These are phyloP conservation scores for Drosophila ironensis DNA, from an alignment of 1,140 invertebrate species.

Conservation along the genomic window DNA sequence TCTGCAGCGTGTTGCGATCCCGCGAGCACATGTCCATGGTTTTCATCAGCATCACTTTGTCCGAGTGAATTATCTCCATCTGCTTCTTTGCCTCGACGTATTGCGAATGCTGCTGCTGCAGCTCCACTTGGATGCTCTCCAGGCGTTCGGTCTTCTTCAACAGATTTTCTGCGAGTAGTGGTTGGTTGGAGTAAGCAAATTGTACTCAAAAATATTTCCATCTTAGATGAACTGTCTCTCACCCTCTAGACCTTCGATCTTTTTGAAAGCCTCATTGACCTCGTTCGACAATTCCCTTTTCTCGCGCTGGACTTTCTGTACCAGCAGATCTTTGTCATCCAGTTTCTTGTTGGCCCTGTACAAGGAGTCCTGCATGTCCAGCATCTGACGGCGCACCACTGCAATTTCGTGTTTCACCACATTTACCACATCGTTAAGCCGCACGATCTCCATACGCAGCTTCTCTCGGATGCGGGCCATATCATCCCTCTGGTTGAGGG, in stretches of 20 bases:
- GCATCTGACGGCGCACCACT: conserved; percentile 1
- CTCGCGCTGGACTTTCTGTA: conserved; percentile 25
- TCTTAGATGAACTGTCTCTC: too few species aligned
- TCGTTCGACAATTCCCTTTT: conserved; percentile 27
- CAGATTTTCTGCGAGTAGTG: conserved; percentile 2
- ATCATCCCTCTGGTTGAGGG: conserved; percentile 10
- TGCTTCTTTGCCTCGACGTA: conserved; percentile 85
- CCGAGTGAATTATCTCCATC: conserved; percentile 85
- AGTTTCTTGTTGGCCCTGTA: background rate
- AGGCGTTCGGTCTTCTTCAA: conserved; percentile 70
- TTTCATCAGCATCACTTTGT: conserved; percentile 85
- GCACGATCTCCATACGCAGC: conserved; percentile 13
- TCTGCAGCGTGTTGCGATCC: conserved; percentile 85
- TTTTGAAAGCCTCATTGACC: conserved; percentile 20
- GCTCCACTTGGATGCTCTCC: conserved; percentile 84
- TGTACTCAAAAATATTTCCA: background rate
- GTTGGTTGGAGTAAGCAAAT: background rate
- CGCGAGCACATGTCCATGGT: conserved; percentile 84
- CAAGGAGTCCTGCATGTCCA: conserved; percentile 8
- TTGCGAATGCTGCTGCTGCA: conserved; percentile 84
- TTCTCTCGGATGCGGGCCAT: conserved; percentile 2
- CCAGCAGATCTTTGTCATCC: conserved; percentile 5
- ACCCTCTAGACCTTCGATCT: conserved; percentile 52
- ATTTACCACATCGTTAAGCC: conserved; percentile 14
- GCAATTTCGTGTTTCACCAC: conserved; percentile 21